Evolutionary conservation across 2,113 vertebrate genomes (phyloP), one percentile per base, ranked within the genome.

Genomic region (Capreolus pygargus): DNA sequence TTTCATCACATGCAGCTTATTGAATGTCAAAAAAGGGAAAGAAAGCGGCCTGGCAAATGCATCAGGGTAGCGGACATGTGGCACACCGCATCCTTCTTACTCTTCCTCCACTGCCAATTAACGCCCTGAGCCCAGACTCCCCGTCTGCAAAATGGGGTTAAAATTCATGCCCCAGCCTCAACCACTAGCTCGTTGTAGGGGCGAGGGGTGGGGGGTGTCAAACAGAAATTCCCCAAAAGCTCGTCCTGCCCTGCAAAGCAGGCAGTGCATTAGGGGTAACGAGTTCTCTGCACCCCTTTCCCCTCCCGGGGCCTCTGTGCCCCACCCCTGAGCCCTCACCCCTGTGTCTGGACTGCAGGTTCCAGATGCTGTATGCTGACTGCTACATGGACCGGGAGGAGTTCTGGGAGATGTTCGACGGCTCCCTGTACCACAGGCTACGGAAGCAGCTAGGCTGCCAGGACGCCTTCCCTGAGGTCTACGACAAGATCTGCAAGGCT

Each of bases 371-470:
- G 47, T 99, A 99, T 39, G 99, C 99, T 0, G 99, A 99, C 97
- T 99, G 99, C 96, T 99, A 99, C 97, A 99, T 99, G 99, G 99
- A 99, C 89, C 99, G 99, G 11, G 99, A 99, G 97, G 99, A 99
- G 98, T 99, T 99, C 98, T 99, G 99, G 99, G 99, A 99, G 98
- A 99, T 99, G 99, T 99, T 99, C 95, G 99, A 99, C 3, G 99
- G 99, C 81, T 99, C 98, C 0, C 97, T 99, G 28, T 99, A 99
- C 97, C 99, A 99, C 97, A 99, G 99, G 98, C 98, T 99, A 93
- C 99, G 99, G 97, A 98, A 99, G 39, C 98, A 99, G 94, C 99
- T 99, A 2, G 98, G 99, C 78, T 99, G 99, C 98, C 99, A 99
- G 95, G 99, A 99, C 1, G 99, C 99, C 91, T 99, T 99, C 98